These are phyloP conservation scores for Malaclemys terrapin DNA, from an alignment of 2,113 vertebrate genomes.

Conservation along the genomic window DNA sequence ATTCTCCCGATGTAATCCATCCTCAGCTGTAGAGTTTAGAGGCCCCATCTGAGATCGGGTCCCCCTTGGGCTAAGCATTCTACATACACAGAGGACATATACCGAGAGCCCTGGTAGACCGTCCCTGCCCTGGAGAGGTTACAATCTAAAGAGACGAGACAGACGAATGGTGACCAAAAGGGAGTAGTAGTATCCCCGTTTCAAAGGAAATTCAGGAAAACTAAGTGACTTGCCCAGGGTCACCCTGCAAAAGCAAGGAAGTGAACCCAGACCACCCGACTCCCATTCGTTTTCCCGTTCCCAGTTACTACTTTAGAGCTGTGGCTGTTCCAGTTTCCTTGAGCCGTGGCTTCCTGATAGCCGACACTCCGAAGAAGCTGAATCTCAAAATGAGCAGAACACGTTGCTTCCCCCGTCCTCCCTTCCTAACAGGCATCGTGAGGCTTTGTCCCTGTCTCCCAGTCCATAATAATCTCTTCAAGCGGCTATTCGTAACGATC, in stretches of 20 bases:
- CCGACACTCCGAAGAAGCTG: background rate
- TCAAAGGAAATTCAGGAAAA: background rate
- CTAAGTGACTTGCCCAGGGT: rapidly evolving
- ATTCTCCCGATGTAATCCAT: background rate
- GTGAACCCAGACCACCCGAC: background rate
- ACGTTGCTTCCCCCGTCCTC: too few species aligned
- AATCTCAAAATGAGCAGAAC: background rate
- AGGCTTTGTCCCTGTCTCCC: too few species aligned
- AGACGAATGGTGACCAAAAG: background rate
- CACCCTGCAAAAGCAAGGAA: rapidly evolving
- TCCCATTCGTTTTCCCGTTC: background rate
- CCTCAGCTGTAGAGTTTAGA: background rate
- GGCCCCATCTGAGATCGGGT: background rate
- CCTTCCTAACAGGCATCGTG: too few species aligned
- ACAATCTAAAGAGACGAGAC: background rate
- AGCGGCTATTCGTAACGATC: too few species aligned
- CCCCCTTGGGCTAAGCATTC: background rate
- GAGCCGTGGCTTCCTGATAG: background rate
- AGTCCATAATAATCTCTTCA: too few species aligned
- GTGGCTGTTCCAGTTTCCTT: background rate
- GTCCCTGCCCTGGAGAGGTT: background rate
- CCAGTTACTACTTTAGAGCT: background rate
- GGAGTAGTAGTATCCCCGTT: background rate
- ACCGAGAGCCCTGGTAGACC: background rate
- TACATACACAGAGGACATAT: too few species aligned